Percentiles rank a stretch among this genome's conserved stretches.
phyloP scores from a whole-genome alignment of 1,140 invertebrate species.

The Anagrus nilaparvatae region DNA sequence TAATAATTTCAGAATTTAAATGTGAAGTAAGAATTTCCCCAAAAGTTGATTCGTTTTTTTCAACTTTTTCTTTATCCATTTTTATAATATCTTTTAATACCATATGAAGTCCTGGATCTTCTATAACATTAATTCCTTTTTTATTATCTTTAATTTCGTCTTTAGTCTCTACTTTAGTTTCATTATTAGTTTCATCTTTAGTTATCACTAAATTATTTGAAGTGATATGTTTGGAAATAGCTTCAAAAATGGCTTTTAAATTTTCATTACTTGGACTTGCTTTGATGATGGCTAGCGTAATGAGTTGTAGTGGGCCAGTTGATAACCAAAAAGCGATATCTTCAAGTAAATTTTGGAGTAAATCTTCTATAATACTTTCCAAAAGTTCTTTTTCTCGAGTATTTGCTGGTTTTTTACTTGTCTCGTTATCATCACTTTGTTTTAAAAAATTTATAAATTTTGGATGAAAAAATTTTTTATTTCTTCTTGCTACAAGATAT shows the following conservation, averaged over 20 bases:
- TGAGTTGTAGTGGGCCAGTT: slow-evolving; percentile 55
- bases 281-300: slow-evolving; percentile 61
- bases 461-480: slow-evolving; percentile 66
- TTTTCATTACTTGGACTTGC: slow-evolving; percentile 36
- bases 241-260: slow-evolving; percentile 33
- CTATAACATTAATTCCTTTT: too few species aligned
- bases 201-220: slow-evolving; percentile 35
- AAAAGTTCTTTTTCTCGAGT: slow-evolving; percentile 64
- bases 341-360: slow-evolving; percentile 52
- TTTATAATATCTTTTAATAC: slow-evolving; percentile 69
- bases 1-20: slow-evolving; percentile 35
- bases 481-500: slow-evolving; percentile 73
- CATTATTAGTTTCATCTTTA: slow-evolving; percentile 38
- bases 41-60: slow-evolving; percentile 36
- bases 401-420: slow-evolving; percentile 70
- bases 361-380: slow-evolving; percentile 49
- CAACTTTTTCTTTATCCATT: slow-evolving; percentile 45
- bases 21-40: slow-evolving; percentile 35
- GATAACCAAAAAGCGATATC: slow-evolving; percentile 59
- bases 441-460: slow-evolving; percentile 57
- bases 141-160: too few species aligned
- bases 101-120: slow-evolving; percentile 70
- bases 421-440: slow-evolving; percentile 57
- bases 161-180: too few species aligned
- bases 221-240: slow-evolving; percentile 39